These are phyloP conservation scores for Trissoscelio sp. DNA, from an alignment of 2,888 invertebrate genomes.

Conservation along the genomic window DNA sequence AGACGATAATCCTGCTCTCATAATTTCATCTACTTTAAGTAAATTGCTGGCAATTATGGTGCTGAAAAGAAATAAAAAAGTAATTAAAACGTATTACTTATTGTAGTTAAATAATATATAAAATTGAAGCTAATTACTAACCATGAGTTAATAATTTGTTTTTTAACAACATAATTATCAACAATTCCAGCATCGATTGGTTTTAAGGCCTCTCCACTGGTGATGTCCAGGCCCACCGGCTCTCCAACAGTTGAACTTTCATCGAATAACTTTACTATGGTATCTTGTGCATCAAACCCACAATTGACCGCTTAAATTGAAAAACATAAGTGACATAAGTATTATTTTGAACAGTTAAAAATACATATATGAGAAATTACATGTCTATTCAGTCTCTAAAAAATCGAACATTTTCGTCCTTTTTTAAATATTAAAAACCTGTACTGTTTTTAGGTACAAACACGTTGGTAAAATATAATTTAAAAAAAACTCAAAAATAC, in stretches of 20 bases:
- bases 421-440: too few species aligned
- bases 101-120: neutral
- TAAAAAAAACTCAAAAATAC: too few species aligned
- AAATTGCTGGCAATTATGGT: slow-evolving; percentile 98
- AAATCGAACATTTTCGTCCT: too few species aligned
- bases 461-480: too few species aligned
- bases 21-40: slow-evolving; percentile 99
- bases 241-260: slow-evolving; percentile 90
- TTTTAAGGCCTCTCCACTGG: slow-evolving; percentile 94
- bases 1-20: slow-evolving; percentile 99
- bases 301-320: slow-evolving; percentile 93
- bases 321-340: too few species aligned
- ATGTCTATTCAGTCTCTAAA: too few species aligned
- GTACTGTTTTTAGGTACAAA: too few species aligned
- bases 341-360: too few species aligned
- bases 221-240: slow-evolving; percentile 95
- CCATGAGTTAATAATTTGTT: slow-evolving; percentile 98
- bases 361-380: too few species aligned
- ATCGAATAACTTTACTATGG: slow-evolving; percentile 97
- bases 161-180: slow-evolving; percentile 98
- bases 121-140: slow-evolving; percentile 81
- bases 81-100: neutral
- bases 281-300: slow-evolving; percentile 97
- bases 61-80: slow-evolving; percentile 82
- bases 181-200: slow-evolving; percentile 94